Evolutionary conservation across 2,113 vertebrate species (phyloP), one percentile per base, ranked within the genome.

Genomic region (Elephas maximus): DNA sequence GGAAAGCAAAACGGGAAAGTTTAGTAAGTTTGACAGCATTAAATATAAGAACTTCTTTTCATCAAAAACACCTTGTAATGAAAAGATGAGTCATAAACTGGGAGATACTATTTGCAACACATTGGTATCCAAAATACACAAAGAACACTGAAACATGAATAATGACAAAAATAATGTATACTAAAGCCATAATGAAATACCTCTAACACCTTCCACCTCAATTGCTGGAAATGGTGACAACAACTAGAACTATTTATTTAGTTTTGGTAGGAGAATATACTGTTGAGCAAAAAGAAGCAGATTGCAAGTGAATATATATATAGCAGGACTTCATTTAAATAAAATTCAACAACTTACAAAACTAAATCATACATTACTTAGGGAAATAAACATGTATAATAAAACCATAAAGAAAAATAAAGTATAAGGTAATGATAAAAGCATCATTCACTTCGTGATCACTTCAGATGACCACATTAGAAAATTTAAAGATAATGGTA

Each of bases 111-210:
- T 78, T 71, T 48, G 26, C 21, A 94, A n/a, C 28, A 86, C 23
- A 63, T 57, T 83, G 62, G 28, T 37, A 77, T 60, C 69, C 53
- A 91, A 45, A 88, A 93, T 86, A 93, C 17, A 41, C 41, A 82
- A 81, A 91, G 60, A 91, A 93, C 48, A 92, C 30, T 80, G 80
- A 94, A 18, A 44, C 21, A 51, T 63, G 53, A 73, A 67, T 88
- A 79, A 82, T 45, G 76, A 84, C 23, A 81, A 44, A 89, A 62
- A 88, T n/a, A 80, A 79, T 30, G 1, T 33, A 69, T 74, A 62
- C 44, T 26, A 78, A 83, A 78, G 37, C 33, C 53, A 53, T 67
- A 88, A 76, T 73, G 60, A 69, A 33, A 74, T 4, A 90, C 30
- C 28, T 8, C 76, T n/a, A 90, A 82, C 24, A 62, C 21, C 78